phyloP scores from a whole-genome alignment of 2,888 invertebrate species.

The Acanthosepion lycidas region DNA sequence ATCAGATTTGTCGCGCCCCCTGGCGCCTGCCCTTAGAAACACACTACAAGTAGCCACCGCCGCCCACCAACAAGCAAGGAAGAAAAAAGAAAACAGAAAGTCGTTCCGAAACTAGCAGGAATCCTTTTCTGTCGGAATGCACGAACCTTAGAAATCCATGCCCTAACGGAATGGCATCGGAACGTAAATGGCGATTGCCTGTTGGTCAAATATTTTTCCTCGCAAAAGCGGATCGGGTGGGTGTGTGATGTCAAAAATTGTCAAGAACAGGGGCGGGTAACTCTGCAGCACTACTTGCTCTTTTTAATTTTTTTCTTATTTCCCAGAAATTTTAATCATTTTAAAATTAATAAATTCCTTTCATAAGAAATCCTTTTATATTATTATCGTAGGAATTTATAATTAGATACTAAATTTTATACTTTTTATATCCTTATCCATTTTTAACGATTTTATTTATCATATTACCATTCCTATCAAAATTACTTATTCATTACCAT shows the following conservation, averaged over 20 bases:
- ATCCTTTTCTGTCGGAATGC: background rate
- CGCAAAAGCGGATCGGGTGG: background rate
- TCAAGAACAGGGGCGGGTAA: conserved; percentile 21
- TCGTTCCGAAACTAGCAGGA: background rate
- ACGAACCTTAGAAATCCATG: background rate
- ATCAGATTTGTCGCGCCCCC: background rate
- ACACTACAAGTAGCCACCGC: background rate
- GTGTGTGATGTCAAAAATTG: conserved; percentile 6
- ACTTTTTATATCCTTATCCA: no score
- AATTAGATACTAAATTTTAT: no score
- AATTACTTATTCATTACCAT: no score
- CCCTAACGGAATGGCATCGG: background rate
- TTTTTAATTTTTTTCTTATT: background rate
- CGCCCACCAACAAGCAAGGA: conserved; percentile 33
- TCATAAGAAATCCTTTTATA: no score
- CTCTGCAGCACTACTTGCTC: background rate
- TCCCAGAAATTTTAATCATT: background rate
- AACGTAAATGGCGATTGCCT: background rate
- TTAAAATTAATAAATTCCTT: background rate
- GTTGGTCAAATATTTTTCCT: background rate
- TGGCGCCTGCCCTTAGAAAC: conserved; percentile 33
- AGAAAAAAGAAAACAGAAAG: background rate
- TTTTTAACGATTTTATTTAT: no score
- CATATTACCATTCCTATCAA: no score
- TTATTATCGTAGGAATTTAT: no score